Evolutionary conservation across 2,797 vertebrate genomes (phyloP).

Genomic region (Melanotaenia nigrans): DNA sequence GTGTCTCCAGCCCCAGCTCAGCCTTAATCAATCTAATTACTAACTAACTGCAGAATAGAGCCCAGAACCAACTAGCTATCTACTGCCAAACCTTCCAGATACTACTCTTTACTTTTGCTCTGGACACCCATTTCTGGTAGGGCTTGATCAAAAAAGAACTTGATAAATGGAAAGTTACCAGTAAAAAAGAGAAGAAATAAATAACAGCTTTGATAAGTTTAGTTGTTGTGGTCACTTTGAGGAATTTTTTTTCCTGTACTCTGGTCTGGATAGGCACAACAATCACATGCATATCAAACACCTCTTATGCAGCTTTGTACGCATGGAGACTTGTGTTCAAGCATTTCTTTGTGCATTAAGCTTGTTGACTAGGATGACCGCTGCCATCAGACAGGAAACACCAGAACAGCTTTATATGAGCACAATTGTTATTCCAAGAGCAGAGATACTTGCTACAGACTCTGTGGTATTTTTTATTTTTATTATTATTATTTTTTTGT

Average conservation of each 20-base stretch:
- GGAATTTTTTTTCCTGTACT: not conserved
- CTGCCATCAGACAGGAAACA: not conserved
- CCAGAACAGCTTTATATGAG: no score
- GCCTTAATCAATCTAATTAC: conserved; percentile 77
- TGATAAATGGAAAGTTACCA: conserved; percentile 12
- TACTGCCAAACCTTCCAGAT: conserved; percentile 30
- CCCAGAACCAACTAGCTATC: conserved; percentile 52
- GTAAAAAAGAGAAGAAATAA: not conserved
- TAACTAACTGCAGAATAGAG: conserved; percentile 53
- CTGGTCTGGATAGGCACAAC: not conserved
- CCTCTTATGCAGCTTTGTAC: no score
- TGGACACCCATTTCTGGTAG: not conserved
- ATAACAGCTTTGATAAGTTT: not conserved
- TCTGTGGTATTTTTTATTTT: no score
- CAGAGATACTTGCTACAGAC: not conserved
- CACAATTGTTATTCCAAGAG: not conserved
- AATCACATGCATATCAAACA: not conserved
- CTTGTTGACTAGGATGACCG: not conserved
- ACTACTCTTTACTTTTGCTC: conserved; percentile 2
- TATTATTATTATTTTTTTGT: no score
- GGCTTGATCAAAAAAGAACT: conserved; percentile 9
- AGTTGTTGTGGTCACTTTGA: no score
- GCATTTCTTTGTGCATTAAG: not conserved
- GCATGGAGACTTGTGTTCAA: not conserved
- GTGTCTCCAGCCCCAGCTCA: conserved; percentile 52